Base-by-base conservation (phyloP, 2,888 invertebrate species). In the Hydraecia micacea region DNA sequence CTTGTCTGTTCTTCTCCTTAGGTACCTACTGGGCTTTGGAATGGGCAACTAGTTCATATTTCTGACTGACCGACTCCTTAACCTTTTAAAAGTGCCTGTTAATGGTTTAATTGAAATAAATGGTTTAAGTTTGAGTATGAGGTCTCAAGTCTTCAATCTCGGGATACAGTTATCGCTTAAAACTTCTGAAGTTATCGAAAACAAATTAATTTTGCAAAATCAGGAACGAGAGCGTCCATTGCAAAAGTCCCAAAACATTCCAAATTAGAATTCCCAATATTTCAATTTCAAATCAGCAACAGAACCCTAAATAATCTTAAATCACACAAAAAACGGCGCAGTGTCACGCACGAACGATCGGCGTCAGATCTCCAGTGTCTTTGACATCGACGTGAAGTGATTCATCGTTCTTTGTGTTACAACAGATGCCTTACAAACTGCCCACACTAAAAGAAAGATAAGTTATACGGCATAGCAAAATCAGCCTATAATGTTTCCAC, bases 301-400 rank as follows among this genome's bases (percentile, higher is more conserved):
- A 32, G 84, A 81, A 83, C 87, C 77, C 81, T 75, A 86, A 84
- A 83, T 71, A 73, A 8, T 86, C 75, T 76, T 52, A 87, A 87
- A 86, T 80, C 75, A 78, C 73, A 67, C 86, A 90, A 92, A 92
- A 93, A 91, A 86, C 75, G 81, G 86, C 84, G 87, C 87, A 86
- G 79, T 81, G 91, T 89, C 90, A 93, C 91, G 93, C 92, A 91
- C 92, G 93, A 91, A 83, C 80, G 90, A 76, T 66, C 80, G 76
- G 81, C 86, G 85, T 89, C 91, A 81, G 89, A 89, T 89, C 85
- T 84, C 75, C 77, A 90, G 87, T 91, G 93, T 92, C 91, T 92
- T 91, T 91, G 91, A 91, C 92, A 91, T 89, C 81, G 82, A 62
- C 60, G 69, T 76, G 73, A 79, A 58, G 84, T 88, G 88, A 86